Conservation (phyloP, 2,797 vertebrate genomes). For the Astyanax mexicanus region DNA sequence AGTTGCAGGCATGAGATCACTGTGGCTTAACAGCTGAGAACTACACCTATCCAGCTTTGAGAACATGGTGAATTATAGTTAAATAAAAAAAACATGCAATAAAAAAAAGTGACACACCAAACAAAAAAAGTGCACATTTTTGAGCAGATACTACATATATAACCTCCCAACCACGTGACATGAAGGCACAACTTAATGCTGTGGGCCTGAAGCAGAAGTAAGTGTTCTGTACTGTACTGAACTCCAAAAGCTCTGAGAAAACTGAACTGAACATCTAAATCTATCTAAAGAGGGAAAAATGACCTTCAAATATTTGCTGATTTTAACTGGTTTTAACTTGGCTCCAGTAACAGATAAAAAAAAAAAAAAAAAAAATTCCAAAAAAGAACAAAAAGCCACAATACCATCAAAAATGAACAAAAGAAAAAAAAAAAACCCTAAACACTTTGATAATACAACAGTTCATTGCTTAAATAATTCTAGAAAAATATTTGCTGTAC, state of each 20-base stretch:
- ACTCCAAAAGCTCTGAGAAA: not conserved
- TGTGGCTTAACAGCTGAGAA: too few relatives aligned
- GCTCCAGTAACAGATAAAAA: not conserved
- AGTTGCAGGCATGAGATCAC: too few relatives aligned
- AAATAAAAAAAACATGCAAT: too few relatives aligned
- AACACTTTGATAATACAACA: constrained; percentile 86
- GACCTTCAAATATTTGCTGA: not conserved
- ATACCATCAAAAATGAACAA: constrained; percentile 56
- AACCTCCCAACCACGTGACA: not conserved
- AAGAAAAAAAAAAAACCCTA: constrained; percentile 69
- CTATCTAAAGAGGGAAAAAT: not conserved
- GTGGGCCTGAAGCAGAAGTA: not conserved
- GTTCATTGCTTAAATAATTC: constrained; percentile 93
- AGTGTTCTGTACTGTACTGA: not conserved
- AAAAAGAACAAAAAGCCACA: constrained; percentile 36
- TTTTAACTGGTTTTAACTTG: not conserved
- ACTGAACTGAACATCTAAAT: not conserved
- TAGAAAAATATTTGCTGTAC: constrained; percentile 93
- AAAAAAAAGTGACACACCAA: not conserved
- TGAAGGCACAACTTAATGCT: constrained; percentile 30
- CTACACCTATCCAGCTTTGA: too few relatives aligned
- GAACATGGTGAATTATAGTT: too few relatives aligned
- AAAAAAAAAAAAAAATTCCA: not conserved
- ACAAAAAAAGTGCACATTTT: not conserved
- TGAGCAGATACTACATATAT: constrained; percentile 3